Conservation (phyloP, 2,888 invertebrate genomes). For the Atherix ibis region DNA sequence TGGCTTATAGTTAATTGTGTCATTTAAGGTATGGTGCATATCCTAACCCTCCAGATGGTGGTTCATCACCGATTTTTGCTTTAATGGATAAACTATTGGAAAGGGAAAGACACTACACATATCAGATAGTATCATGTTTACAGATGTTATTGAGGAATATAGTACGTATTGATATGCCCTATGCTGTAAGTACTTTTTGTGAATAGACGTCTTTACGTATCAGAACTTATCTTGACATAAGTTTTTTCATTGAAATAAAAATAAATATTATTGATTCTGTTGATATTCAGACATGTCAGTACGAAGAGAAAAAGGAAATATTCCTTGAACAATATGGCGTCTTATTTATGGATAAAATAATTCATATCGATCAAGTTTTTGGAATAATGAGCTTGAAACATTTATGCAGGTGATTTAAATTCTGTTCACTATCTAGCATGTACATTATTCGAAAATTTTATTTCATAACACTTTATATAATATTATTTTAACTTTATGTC, state of each 20-base stretch:
- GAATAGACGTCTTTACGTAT: too few species aligned
- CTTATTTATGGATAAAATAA: slow-evolving; percentile 26
- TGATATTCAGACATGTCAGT: slow-evolving; percentile 30
- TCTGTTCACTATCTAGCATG: too few species aligned
- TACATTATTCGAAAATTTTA: too few species aligned
- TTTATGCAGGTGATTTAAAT: slow-evolving; percentile 37
- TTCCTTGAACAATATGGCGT: slow-evolving; percentile 27
- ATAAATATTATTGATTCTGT: slow-evolving; percentile 43
- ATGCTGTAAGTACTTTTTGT: slow-evolving; percentile 25
- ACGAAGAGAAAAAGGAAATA: slow-evolving; percentile 21
- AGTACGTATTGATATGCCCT: slow-evolving; percentile 39
- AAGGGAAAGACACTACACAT: slow-evolving; percentile 45
- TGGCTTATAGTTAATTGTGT: too few species aligned
- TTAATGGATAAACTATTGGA: slow-evolving; percentile 49
- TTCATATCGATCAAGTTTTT: slow-evolving; percentile 27
- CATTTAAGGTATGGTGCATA: slow-evolving; percentile 55
- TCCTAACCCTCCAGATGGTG: slow-evolving; percentile 40
- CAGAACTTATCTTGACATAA: too few species aligned
- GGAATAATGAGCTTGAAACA: slow-evolving; percentile 50
- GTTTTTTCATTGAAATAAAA: too few species aligned
- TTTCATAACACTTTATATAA: too few species aligned
- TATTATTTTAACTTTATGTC: too few species aligned
- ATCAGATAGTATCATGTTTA: slow-evolving; percentile 52
- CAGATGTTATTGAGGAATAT: slow-evolving; percentile 50
- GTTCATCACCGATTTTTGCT: slow-evolving; percentile 45